Percentiles rank a stretch among this genome's conserved stretches.
phyloP scores from a whole-genome alignment of 1,140 invertebrate species.

The Mesaphorura yosii region DNA sequence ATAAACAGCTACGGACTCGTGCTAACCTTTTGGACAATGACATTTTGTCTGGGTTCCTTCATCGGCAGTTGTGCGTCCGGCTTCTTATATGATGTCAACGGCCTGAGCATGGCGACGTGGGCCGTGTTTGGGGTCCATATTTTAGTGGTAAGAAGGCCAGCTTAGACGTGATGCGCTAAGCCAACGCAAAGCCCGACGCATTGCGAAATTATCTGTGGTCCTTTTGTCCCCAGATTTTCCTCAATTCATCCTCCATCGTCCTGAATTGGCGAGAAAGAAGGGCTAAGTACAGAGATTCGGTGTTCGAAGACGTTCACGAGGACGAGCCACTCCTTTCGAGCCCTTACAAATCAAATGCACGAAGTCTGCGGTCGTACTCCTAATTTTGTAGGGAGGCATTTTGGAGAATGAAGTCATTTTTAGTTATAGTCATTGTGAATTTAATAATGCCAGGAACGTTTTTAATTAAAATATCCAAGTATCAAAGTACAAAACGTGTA shows the following conservation, averaged over 20 bases:
- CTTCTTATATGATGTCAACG: constrained; percentile 57
- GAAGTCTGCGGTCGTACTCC: background rate
- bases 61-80: constrained; percentile 65
- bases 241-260: too few species aligned
- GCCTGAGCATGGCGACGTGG: constrained; percentile 55
- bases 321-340: background rate
- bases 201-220: background rate
- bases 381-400: background rate
- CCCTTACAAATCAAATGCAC: background rate
- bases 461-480: background rate
- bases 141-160: constrained; percentile 47
- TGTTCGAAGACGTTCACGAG: background rate
- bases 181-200: background rate
- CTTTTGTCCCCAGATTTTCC: background rate
- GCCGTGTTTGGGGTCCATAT: constrained; percentile 55
- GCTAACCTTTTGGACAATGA: constrained; percentile 73
- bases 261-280: too few species aligned
- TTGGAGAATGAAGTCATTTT: background rate
- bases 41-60: constrained; percentile 63
- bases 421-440: background rate
- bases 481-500: background rate
- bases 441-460: background rate
- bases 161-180: background rate
- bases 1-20: constrained; percentile 70
- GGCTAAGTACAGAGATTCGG: background rate